Percentiles rank a stretch among this genome's conserved stretches.
These are phyloP conservation scores for Athalia circularis DNA, from an alignment of 2,888 invertebrate genomes.

Conservation along the genomic window DNA sequence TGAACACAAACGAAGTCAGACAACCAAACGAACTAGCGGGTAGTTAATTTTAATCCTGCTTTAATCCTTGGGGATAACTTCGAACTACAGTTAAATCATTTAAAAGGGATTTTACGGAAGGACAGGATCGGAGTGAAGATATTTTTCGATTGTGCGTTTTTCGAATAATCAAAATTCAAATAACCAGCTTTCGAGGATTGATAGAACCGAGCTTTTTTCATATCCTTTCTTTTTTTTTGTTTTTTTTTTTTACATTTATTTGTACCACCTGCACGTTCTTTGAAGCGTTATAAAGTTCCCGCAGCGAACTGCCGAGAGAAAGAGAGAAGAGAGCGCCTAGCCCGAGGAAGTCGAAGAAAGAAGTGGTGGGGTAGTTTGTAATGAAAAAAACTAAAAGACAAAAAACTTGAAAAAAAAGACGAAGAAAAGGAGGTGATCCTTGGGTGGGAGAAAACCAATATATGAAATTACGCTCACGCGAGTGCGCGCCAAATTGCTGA, in stretches of 20 bases:
- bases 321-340: too few relatives aligned
- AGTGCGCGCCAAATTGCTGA: conserved; percentile 70
- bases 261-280: too few relatives aligned
- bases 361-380: too few relatives aligned
- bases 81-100: conserved; percentile 32
- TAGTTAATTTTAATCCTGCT: conserved; percentile 54
- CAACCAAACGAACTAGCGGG: conserved; percentile 48
- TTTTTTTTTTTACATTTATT: too few relatives aligned
- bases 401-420: conserved; percentile 15
- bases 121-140: too few relatives aligned
- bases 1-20: conserved; percentile 19
- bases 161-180: too few relatives aligned
- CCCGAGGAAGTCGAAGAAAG: too few relatives aligned
- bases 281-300: neutral
- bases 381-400: conserved; percentile 17
- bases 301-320: neutral
- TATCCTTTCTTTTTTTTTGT: too few relatives aligned
- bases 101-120: neutral
- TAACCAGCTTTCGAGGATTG: too few relatives aligned
- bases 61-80: conserved; percentile 19
- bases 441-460: conserved; percentile 67
- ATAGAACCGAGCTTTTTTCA: too few relatives aligned
- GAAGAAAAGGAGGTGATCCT: conserved; percentile 36
- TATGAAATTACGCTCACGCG: conserved; percentile 70
- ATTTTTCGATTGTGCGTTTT: too few relatives aligned